phyloP scores from a whole-genome alignment of 2,888 invertebrate genomes.

The Cordilura impudica region DNA sequence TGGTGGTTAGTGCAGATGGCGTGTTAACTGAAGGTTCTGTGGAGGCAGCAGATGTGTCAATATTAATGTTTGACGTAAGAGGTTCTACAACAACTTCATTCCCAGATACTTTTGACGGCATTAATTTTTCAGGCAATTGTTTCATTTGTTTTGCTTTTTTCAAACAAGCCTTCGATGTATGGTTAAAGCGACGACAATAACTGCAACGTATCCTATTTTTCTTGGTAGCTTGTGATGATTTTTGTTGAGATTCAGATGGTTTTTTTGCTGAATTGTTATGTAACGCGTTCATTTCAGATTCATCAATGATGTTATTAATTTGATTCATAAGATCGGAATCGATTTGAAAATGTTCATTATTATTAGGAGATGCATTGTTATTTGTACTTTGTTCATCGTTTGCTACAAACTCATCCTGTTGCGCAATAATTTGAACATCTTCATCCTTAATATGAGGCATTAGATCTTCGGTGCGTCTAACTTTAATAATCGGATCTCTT shows the following conservation, averaged over 20 bases:
- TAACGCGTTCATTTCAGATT: conserved; percentile 31
- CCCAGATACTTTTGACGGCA: neutral
- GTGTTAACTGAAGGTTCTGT: neutral
- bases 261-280: neutral
- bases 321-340: conserved; percentile 58
- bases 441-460: conserved; percentile 43
- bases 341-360: conserved; percentile 44
- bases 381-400: neutral
- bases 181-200: conserved; percentile 33
- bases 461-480: conserved; percentile 51
- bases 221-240: neutral
- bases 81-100: neutral
- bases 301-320: conserved; percentile 55
- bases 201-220: conserved; percentile 38
- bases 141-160: conserved; percentile 31
- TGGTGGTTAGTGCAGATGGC: neutral
- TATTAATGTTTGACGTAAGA: neutral
- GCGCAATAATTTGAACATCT: neutral
- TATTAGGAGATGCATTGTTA: neutral
- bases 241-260: neutral
- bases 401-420: conserved; percentile 12
- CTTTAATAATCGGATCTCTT: conserved; percentile 48
- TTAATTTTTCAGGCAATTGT: conserved; percentile 17
- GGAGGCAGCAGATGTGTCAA: neutral
- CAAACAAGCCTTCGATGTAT: conserved; percentile 22